Base-by-base conservation (phyloP, 2,113 vertebrate species). In the Epinephelus moara region DNA sequence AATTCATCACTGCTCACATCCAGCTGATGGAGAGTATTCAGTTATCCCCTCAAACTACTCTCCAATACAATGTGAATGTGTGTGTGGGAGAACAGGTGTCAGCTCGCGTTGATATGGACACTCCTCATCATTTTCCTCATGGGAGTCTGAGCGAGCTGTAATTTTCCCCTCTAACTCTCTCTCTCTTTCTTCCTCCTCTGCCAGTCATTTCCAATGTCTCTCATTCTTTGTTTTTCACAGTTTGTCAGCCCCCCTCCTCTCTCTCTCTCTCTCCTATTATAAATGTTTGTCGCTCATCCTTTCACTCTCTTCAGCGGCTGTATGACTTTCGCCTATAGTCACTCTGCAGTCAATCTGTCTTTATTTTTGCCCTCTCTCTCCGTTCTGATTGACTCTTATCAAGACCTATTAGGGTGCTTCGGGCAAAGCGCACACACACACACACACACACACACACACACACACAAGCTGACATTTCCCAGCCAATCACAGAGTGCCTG, bases 331-430 rank as follows among this genome's bases (percentile, higher is more conserved):
- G 67, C 85, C 78, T 12, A 15, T 30, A 21, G 72, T 67, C 64
- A 30, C 70, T 85, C 69, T 78, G 60, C 80, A 80, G 49, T 78
- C 73, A 18, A 82, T 92, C 74, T 18, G 69, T 90, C 86, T 89
- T 89, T 86, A 87, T 92, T 90, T 83, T 74, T 14, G 0, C 62
- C n/a, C 45, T 61, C 81, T 21, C 67, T 74, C 47, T 19, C 61
- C 2, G 0, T 53, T 75, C 49, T 82, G 87, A 89, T 86, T 82
- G 89, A 89, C 78, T 90, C 82, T 89, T 77, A 92, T 90, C 87
- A 84, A 84, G 88, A 84, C 80, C 84, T 79, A 87, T 91, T 83
- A 78, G 14, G 56, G 60, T 6, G 74, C 88, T 85, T 60, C 27
- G 0, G 82, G 88, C 72, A 52, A 27, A 45, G 11, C 1, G 9